Evolutionary conservation across 2,797 vertebrate genomes (phyloP).

Genomic region (Cyprinella venusta): DNA sequence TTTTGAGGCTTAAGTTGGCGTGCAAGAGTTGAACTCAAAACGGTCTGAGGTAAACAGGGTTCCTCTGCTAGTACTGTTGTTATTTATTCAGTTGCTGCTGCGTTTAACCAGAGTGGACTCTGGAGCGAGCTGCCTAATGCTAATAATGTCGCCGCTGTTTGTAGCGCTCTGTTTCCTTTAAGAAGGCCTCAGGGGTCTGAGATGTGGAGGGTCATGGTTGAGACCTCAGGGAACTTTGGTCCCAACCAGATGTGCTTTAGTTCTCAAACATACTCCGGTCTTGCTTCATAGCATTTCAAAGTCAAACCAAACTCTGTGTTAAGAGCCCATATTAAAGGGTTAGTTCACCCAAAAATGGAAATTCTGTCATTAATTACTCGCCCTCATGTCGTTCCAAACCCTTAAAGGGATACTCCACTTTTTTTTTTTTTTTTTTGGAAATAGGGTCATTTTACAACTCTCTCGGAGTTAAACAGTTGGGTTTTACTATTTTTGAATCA

Average conservation of each 20-base stretch:
- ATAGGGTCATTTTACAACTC: too few relatives aligned
- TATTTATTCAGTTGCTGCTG: conserved; percentile 18
- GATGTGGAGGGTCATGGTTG: conserved; percentile 33
- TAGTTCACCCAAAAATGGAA: too few relatives aligned
- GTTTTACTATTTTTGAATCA: too few relatives aligned
- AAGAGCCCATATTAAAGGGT: not conserved
- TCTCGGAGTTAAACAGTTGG: too few relatives aligned
- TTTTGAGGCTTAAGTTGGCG: conserved; percentile 1
- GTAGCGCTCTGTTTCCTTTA: conserved; percentile 22
- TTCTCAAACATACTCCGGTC: conserved; percentile 2
- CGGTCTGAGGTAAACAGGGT: not conserved
- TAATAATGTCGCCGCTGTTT: conserved; percentile 3
- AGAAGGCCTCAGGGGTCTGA: conserved; percentile 36
- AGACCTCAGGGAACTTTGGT: conserved; percentile 31
- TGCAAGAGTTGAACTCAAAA: not conserved
- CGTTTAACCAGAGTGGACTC: not conserved
- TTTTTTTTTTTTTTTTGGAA: too few relatives aligned
- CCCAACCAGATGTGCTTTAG: conserved; percentile 48
- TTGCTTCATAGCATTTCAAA: conserved; percentile 19
- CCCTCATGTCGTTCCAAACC: too few relatives aligned
- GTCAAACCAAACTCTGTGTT: conserved; percentile 1
- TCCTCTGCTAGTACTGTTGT: conserved; percentile 4
- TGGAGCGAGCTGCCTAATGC: not conserved
- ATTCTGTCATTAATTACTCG: too few relatives aligned
- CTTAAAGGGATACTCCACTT: too few relatives aligned